Evolutionary conservation across 2,888 invertebrate species (phyloP).

Genomic region (Caenorhabditis angaria): DNA sequence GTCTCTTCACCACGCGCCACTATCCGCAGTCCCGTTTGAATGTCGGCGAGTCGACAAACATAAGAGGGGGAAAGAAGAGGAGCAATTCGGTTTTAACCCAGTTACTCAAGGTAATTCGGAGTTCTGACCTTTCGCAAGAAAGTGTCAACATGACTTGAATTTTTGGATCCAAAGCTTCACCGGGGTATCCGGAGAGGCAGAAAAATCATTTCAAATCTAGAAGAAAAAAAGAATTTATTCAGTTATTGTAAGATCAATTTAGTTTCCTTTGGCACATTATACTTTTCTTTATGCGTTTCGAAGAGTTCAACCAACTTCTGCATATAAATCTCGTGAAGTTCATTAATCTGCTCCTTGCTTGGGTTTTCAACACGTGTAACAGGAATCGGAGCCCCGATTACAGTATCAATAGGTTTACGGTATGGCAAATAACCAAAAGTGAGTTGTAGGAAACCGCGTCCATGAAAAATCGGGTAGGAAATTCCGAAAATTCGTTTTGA

Average conservation of each 20-base stretch:
- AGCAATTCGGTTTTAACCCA: conserved; percentile 3
- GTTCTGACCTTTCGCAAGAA: background rate
- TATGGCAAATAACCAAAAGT: conserved; percentile 85
- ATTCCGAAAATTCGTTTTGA: conserved; percentile 71
- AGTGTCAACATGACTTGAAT: conserved; percentile 1
- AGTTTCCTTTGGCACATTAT: conserved; percentile 73
- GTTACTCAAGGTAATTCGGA: conserved; percentile 2
- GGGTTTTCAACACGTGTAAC: conserved; percentile 81
- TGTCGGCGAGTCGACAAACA: too few species aligned
- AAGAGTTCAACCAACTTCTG: conserved; percentile 81
- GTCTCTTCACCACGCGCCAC: too few species aligned
- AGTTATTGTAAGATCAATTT: conserved; percentile 5
- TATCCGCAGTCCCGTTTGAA: too few species aligned
- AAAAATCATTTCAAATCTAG: too few species aligned
- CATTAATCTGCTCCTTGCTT: conserved; percentile 81
- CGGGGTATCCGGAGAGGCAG: background rate
- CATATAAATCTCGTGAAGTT: conserved; percentile 82
- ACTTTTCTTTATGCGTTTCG: conserved; percentile 84
- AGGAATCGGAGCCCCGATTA: conserved; percentile 87
- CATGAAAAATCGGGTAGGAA: conserved; percentile 73
- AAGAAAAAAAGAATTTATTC: background rate
- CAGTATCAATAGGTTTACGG: conserved; percentile 83
- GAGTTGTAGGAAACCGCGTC: conserved; percentile 81
- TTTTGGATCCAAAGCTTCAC: background rate
- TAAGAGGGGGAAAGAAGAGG: too few species aligned